A percentile compares a stretch with the other conserved stretches of the same genome.
Evolutionary conservation across 2,113 vertebrate genomes (phyloP).

Genomic region (Carassius auratus): DNA sequence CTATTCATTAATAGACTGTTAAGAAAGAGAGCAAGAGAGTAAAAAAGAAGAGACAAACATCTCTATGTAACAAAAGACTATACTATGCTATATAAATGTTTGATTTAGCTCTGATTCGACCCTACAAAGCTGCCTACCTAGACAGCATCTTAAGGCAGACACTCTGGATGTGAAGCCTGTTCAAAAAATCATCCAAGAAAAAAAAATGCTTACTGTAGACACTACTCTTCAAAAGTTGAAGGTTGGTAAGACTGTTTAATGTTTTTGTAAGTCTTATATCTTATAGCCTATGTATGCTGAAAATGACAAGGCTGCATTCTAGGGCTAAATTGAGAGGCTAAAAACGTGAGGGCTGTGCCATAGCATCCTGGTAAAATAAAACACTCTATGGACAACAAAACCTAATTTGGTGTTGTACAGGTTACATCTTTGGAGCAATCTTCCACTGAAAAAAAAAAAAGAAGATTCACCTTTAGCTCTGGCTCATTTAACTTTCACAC

Average conservation of each 20-base stretch:
- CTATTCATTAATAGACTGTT: constrained; percentile 16
- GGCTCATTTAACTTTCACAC: constrained; percentile 4
- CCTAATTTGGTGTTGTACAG: not conserved
- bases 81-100: not conserved
- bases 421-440: not conserved
- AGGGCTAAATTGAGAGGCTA: not conserved
- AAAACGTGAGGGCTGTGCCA: not conserved
- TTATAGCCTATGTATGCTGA: not conserved
- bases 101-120: constrained; percentile 11
- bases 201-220: too few relatives aligned
- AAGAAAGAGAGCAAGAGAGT: not conserved
- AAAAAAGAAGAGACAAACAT: constrained; percentile 1
- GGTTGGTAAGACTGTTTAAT: not conserved
- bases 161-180: not conserved
- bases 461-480: constrained; percentile 20
- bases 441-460: not conserved
- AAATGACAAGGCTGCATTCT: too few relatives aligned
- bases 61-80: constrained; percentile 23
- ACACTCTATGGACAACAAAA: not conserved
- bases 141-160: not conserved
- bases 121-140: not conserved
- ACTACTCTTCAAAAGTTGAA: too few relatives aligned
- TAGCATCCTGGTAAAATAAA: not conserved
- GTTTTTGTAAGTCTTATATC: not conserved
- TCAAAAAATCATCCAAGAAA: too few relatives aligned